A percentile compares a stretch with the other conserved stretches of the same genome.
These are phyloP conservation scores for Apamea anceps DNA, from an alignment of 2,888 invertebrate species.

Conservation along the genomic window DNA sequence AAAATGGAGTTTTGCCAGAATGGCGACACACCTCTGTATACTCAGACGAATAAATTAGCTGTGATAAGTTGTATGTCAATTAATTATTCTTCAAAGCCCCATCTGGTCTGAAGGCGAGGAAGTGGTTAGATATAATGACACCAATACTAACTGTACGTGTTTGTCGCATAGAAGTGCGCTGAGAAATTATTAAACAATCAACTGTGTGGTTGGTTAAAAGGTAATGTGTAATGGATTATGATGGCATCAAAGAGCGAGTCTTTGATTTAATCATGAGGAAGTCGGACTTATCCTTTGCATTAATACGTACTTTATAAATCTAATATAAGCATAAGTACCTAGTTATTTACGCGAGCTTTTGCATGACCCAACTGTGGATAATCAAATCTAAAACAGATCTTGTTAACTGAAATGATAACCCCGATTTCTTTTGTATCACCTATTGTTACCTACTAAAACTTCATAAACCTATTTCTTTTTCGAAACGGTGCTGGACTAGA, in stretches of 20 bases:
- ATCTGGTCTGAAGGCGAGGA: conserved; percentile 84
- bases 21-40: conserved; percentile 86
- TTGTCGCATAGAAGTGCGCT: conserved; percentile 49
- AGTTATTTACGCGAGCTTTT: conserved; percentile 5
- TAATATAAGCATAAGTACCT: background rate
- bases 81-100: conserved; percentile 90
- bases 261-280: conserved; percentile 15
- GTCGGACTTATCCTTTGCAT: background rate
- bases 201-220: conserved; percentile 13
- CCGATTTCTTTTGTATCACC: background rate
- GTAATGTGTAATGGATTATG: conserved; percentile 15
- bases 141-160: conserved; percentile 66
- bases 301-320: background rate
- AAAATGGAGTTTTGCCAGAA: conserved; percentile 86
- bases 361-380: background rate
- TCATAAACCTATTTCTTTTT: conserved; percentile 16
- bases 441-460: background rate
- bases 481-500: background rate
- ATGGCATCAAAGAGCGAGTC: conserved; percentile 36
- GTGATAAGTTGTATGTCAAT: conserved; percentile 90
- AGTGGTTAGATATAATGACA: conserved; percentile 76
- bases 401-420: background rate
- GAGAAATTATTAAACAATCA: conserved; percentile 62
- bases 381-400: background rate
- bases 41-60: conserved; percentile 89